A percentile compares a stretch with the other conserved stretches of the same genome.
These are phyloP conservation scores for Erythrolamprus reginae DNA, from an alignment of 2,113 vertebrate species.

Conservation along the genomic window DNA sequence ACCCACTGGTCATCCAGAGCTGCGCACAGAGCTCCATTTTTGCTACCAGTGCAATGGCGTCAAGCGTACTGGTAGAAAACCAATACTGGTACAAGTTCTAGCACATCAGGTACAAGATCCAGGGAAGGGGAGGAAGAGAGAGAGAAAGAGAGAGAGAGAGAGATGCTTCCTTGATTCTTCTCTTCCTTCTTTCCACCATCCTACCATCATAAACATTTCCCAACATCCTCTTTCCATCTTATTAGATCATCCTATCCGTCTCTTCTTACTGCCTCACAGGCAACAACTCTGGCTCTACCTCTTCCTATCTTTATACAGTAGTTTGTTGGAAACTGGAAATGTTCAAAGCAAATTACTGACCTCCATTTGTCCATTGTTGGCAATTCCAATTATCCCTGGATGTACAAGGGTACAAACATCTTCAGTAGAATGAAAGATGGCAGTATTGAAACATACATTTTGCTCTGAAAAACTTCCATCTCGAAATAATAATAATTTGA, in stretches of 20 bases:
- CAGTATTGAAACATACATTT: not conserved
- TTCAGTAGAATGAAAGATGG: not conserved
- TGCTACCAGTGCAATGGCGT: too few relatives aligned
- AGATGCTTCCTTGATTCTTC: not conserved
- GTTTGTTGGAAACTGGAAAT: not conserved
- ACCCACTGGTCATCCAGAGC: too few relatives aligned
- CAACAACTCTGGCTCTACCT: not conserved
- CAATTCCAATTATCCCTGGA: not conserved
- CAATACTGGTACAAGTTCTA: too few relatives aligned
- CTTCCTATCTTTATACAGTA: not conserved
- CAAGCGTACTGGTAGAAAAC: too few relatives aligned
- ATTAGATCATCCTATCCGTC: not conserved
- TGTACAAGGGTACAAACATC: not conserved
- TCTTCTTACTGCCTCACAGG: not conserved
- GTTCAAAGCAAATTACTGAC: not conserved
- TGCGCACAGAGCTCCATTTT: too few relatives aligned
- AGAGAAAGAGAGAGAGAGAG: too few relatives aligned
- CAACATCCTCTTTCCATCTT: not conserved
- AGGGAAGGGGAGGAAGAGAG: not conserved
- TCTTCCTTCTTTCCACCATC: not conserved
- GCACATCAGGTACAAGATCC: not conserved
- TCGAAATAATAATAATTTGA: not conserved
- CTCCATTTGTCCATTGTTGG: not conserved
- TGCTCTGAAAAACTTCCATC: not conserved
- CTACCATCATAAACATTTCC: not conserved